Evolutionary conservation across 2,888 invertebrate species (phyloP).

Genomic region (Acleris laterana): DNA sequence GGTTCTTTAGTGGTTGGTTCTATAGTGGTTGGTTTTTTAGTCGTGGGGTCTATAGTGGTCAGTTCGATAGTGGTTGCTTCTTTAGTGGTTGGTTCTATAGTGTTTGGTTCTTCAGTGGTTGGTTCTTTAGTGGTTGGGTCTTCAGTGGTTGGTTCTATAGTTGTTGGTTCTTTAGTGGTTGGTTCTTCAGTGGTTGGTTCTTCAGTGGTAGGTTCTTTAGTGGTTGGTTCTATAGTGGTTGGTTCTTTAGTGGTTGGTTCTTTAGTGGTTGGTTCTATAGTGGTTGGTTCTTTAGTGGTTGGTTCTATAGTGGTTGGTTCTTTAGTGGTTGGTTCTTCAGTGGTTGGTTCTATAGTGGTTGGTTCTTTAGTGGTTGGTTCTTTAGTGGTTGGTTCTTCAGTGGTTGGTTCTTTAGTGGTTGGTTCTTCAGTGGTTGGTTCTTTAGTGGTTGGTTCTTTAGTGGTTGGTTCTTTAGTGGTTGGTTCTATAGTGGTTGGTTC

Average conservation of each 20-base stretch:
- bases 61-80: not conserved
- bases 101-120: not conserved
- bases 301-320: not conserved
- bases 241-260: not conserved
- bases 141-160: slow-evolving; percentile 16
- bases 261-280: not conserved
- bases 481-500: slow-evolving; percentile 10
- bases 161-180: not conserved
- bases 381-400: not conserved
- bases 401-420: not conserved
- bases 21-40: not conserved
- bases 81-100: not conserved
- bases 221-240: not conserved
- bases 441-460: not conserved
- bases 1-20: not conserved
- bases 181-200: slow-evolving; percentile 2
- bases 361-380: not conserved
- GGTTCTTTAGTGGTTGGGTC: slow-evolving; percentile 6
- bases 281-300: slow-evolving; percentile 23
- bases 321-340: not conserved
- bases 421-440: not conserved
- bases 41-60: slow-evolving; percentile 24
- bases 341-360: slow-evolving; percentile 24
- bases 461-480: not conserved
- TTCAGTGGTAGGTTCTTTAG: not conserved